These are phyloP conservation scores for Gavia stellata DNA, from an alignment of 2,113 vertebrate genomes.

Conservation along the genomic window DNA sequence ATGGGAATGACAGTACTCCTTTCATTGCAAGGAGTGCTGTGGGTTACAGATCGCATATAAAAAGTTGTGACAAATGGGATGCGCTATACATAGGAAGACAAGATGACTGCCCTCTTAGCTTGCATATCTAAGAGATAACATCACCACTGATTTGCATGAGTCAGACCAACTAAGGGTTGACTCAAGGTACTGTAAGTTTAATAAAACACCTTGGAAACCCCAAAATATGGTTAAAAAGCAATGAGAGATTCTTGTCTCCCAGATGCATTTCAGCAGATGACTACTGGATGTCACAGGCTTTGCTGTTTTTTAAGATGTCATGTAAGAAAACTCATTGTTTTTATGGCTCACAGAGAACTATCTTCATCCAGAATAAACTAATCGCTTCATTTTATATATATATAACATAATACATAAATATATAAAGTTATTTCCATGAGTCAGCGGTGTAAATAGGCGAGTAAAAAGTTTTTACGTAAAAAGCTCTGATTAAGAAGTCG, in stretches of 20 bases:
- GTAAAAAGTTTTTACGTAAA: fast-evolving
- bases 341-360: neutral
- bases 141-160: neutral
- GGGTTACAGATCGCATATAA: neutral
- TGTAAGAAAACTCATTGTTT: neutral
- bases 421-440: neutral
- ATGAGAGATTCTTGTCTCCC: neutral
- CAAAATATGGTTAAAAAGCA: neutral
- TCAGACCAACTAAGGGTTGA: neutral
- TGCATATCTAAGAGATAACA: neutral
- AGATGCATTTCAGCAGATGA: neutral
- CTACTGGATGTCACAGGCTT: neutral
- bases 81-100: neutral
- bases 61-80: neutral
- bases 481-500: neutral
- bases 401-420: neutral
- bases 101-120: neutral
- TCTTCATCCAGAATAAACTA: neutral
- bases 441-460: neutral
- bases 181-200: neutral
- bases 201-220: neutral
- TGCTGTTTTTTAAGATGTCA: neutral
- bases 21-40: neutral
- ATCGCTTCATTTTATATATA: neutral
- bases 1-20: neutral